Conservation (phyloP, 1,140 invertebrate genomes). For the Eubasilissa regina region DNA sequence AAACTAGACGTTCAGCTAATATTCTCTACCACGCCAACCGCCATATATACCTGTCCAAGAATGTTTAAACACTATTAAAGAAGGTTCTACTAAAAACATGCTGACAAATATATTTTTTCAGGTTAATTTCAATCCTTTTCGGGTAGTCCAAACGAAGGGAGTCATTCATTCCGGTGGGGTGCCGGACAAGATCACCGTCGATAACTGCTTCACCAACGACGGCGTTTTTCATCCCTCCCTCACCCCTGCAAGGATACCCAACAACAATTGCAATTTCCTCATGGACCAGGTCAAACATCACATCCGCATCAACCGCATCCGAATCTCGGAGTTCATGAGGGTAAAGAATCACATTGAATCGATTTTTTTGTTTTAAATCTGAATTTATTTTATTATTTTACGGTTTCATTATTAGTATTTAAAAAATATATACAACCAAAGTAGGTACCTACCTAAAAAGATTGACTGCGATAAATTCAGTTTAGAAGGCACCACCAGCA, state of each 20-base stretch:
- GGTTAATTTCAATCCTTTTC: conserved; percentile 69
- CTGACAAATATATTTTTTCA: conserved; percentile 64
- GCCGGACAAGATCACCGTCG: conserved; percentile 63
- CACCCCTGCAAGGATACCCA: conserved; percentile 63
- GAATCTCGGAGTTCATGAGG: conserved; percentile 77
- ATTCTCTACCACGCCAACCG: no score
- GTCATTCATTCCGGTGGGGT: conserved; percentile 51
- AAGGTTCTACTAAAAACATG: not conserved
- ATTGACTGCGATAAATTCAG: no score
- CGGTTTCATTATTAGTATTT: no score
- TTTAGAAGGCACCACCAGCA: no score
- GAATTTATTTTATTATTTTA: no score
- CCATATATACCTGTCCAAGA: no score
- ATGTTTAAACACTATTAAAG: no score
- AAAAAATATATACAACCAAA: no score
- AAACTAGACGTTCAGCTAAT: no score
- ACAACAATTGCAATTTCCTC: conserved; percentile 67
- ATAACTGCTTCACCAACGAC: conserved; percentile 61
- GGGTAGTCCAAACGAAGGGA: conserved; percentile 75
- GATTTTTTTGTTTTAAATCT: no score
- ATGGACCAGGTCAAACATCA: conserved; percentile 75
- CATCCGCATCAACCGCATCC: conserved; percentile 74
- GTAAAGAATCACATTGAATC: conserved; percentile 62
- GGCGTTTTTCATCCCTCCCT: conserved; percentile 74
- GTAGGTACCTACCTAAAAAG: no score